Percentiles rank a stretch among this genome's conserved stretches.
Conservation (phyloP, 2,113 vertebrate species). For the Ibidorhyncha struthersii region DNA sequence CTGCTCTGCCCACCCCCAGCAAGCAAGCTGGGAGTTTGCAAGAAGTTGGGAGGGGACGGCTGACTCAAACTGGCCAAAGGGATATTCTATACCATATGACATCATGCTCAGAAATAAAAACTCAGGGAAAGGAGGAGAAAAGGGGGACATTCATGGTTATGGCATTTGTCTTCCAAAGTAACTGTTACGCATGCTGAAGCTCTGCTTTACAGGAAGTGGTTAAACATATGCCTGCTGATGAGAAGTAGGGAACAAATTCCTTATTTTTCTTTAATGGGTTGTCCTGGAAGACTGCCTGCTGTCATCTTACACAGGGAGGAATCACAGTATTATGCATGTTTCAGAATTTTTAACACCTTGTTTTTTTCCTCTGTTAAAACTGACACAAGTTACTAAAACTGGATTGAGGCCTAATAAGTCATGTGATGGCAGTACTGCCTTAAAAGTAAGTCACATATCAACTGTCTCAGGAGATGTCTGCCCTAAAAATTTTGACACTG, state of each 20-base stretch:
- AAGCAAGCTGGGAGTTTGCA: not conserved
- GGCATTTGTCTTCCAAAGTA: not conserved
- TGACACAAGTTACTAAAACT: not conserved
- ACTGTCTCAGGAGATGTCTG: not conserved
- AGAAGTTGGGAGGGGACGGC: not conserved
- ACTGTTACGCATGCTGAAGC: not conserved
- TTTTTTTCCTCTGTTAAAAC: not conserved
- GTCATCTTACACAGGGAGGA: not conserved
- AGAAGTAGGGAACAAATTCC: not conserved
- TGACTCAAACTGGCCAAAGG: not conserved
- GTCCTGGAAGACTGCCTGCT: not conserved
- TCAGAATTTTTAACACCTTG: not conserved
- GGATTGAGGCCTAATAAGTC: not conserved
- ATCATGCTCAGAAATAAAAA: not conserved
- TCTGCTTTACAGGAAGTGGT: not conserved
- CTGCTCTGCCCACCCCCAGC: accelerated
- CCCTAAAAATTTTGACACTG: not conserved
- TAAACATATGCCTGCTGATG: not conserved
- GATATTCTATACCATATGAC: not conserved
- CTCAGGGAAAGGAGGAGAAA: not conserved
- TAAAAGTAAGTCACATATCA: not conserved
- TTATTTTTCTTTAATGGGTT: not conserved
- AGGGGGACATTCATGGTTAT: not conserved
- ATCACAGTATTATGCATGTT: not conserved
- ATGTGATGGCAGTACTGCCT: not conserved